Base-by-base conservation (phyloP, 1,140 invertebrate genomes). In the Amphibalanus amphitrite region DNA sequence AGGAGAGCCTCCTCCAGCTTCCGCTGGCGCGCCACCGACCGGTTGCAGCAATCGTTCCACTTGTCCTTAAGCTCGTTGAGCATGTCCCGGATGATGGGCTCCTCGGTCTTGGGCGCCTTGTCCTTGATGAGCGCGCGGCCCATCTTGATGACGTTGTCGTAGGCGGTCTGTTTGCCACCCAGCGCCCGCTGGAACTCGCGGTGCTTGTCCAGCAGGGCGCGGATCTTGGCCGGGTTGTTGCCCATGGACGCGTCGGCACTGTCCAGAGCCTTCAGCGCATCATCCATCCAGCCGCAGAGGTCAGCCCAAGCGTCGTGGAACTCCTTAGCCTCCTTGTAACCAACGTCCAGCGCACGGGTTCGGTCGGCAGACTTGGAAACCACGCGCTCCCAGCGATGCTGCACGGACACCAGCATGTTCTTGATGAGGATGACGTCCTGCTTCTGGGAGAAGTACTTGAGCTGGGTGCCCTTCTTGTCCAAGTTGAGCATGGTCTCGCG, bases 361-460 rank as follows among this genome's bases (percentile, higher is more conserved):
- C 96, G 84, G 79, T 98, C 95, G 0, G 93, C 93, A n/a, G 92
- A 91, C 80, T 95, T 94, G 1, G 93, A 92, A 0, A 97, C 92
- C 20, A 99, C 91, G 69, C 96, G 86, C 79, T 99, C 96, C 94
- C 95, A 98, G 8, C 95, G 85, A 81, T 98, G 95, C 78, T 98
- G 95, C 3, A 98, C 93, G 72, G 93, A 97, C 20, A 98, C 91
- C 26, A 99, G 83, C 28, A 98, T 82, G 81, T 99, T 99, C 82
- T 98, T 99, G 76, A 99, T 98, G 8, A 98, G 84, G 76, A 99
- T 97, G 0, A 98, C 95, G 79, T 99, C 97, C 79, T 98, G 96
- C 80, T 98, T 98, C 81, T 99, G 97, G 76, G 94, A 97, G 84
- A 97, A 97, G 82, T 98, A 98, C 79, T 98, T 97, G 23, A 98